Base-by-base conservation (phyloP, 2,113 vertebrate genomes). In the Pyxicephalus adspersus region DNA sequence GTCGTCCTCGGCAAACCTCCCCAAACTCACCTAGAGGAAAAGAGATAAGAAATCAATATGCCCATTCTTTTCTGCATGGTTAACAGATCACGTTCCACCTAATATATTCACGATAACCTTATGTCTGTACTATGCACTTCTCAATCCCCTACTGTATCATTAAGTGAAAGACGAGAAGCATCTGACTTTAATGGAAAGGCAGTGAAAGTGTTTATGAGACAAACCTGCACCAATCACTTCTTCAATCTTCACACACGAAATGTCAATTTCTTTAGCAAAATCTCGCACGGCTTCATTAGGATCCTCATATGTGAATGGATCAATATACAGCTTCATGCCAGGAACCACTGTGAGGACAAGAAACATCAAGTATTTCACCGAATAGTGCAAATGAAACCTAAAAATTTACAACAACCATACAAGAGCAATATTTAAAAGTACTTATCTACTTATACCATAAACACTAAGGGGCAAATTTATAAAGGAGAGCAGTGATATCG, bases 151-250 rank as follows among this genome's bases (percentile, higher is more conserved):
- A 73, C 55, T 22, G 28, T 20, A 58, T 73, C 52, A 73, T 73
- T 73, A 58, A 73, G 54, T 22, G 54, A 34, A 58, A 58, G 57
- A 22, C n/a, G 25, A 58, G 70, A 58, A 73, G 70, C 70, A 58
- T 34, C 54, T 57, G 54, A 58, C 70, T 26, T 25, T 55, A 72
- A 57, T 28, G 22, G 70, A 73, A 63, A 76, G 17, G 18, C 23
- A 45, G 22, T 45, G 22, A 76, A 63, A 22, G 73, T 26, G 31
- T 51, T 52, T 51, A 77, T 5, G 25, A 87, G 85, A 95, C 95
- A 94, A 94, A 94, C 97, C 98, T 93, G 98, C 97, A 89, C 98
- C 98, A 34, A 99, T 99, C 90, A 99, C 98, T 90, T 99, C 97
- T 93, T 99, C 98, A 1, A 99, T 99, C 92, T 99, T 99, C 90